These are phyloP conservation scores for Poecilia picta DNA, from an alignment of 2,797 vertebrate species.

Conservation along the genomic window DNA sequence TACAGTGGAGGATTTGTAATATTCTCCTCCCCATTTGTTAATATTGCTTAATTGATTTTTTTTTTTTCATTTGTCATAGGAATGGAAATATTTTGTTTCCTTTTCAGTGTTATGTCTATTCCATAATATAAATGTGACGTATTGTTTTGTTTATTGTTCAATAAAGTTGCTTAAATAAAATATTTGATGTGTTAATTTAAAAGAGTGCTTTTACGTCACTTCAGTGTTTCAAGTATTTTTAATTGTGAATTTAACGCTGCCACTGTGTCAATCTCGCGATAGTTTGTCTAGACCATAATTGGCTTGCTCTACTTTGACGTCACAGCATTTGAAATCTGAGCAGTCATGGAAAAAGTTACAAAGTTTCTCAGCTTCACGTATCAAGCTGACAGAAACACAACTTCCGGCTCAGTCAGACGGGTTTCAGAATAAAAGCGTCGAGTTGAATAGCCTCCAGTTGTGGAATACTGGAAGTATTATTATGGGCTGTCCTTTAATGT, in stretches of 20 bases:
- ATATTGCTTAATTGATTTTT: neutral
- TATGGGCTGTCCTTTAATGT: neutral
- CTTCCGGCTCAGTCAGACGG: neutral
- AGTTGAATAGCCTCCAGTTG: neutral
- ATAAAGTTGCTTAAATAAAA: neutral
- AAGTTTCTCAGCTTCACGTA: neutral
- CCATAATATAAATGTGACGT: neutral
- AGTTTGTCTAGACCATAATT: neutral
- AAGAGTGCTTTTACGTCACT: neutral
- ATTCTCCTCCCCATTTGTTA: neutral
- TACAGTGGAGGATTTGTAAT: neutral
- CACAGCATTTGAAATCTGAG: constrained; percentile 20
- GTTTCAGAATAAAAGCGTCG: constrained; percentile 21
- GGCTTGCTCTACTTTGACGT: neutral
- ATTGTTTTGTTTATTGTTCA: neutral
- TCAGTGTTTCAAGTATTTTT: neutral
- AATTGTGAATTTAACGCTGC: neutral
- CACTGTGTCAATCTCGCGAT: neutral
- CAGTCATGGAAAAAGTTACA: neutral
- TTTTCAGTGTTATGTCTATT: neutral
- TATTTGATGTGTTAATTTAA: neutral
- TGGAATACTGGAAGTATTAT: neutral
- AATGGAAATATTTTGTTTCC: neutral
- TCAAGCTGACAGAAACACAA: neutral
- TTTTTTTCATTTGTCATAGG: neutral